Percentiles rank a stretch among this genome's conserved stretches.
phyloP scores from a whole-genome alignment of 2,888 invertebrate genomes.

The Brachynemurus nebulosus region DNA sequence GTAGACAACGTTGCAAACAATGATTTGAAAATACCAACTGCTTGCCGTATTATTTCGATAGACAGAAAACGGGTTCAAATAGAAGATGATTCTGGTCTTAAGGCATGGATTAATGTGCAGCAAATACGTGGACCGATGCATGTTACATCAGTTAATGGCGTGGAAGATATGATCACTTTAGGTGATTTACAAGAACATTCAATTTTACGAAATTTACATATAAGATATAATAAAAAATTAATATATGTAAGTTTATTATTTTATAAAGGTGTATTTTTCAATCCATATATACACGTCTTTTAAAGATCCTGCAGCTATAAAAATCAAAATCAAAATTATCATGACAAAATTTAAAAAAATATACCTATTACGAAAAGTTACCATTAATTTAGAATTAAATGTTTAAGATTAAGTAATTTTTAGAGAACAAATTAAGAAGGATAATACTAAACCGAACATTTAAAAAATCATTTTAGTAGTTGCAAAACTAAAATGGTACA shows the following conservation, averaged over 20 bases:
- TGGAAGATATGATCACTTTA: slow-evolving; percentile 91
- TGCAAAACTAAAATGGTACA: no score
- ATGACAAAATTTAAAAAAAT: slow-evolving; percentile 8
- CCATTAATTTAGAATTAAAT: no score
- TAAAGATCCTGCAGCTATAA: not conserved
- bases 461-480: no score
- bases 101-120: slow-evolving; percentile 42
- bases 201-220: slow-evolving; percentile 78
- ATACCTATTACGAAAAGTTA: no score
- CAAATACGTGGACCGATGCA: slow-evolving; percentile 62
- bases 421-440: no score
- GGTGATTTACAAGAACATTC: slow-evolving; percentile 92
- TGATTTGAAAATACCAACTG: slow-evolving; percentile 76
- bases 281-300: slow-evolving; percentile 3
- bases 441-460: no score
- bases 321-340: not conserved
- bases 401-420: no score
- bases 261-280: slow-evolving; percentile 5
- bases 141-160: slow-evolving; percentile 61
- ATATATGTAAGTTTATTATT: slow-evolving; percentile 75
- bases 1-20: slow-evolving; percentile 53
- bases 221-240: slow-evolving; percentile 72
- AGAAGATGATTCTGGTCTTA: slow-evolving; percentile 70
- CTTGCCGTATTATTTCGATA: slow-evolving; percentile 65
- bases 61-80: slow-evolving; percentile 65